Evolutionary conservation across 1,140 invertebrate genomes (phyloP).

Genomic region (Dinoponera quadriceps): DNA sequence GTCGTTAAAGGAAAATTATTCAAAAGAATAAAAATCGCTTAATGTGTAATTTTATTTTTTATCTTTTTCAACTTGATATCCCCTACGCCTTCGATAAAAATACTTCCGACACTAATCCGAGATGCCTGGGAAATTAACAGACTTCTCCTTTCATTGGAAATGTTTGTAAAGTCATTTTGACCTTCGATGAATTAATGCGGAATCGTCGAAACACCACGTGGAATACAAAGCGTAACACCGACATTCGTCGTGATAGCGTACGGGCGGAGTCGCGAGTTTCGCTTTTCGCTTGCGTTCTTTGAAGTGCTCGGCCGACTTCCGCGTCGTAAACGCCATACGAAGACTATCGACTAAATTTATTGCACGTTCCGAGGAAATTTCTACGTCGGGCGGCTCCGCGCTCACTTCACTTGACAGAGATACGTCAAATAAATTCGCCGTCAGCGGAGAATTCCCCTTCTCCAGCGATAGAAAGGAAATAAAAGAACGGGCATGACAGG

Average conservation of each 20-base stretch:
- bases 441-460: background rate
- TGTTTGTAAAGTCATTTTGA: no score
- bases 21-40: no score
- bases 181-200: background rate
- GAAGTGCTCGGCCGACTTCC: conserved; percentile 35
- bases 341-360: conserved; percentile 49
- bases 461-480: background rate
- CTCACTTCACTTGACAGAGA: conserved; percentile 28
- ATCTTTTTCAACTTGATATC: no score
- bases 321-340: conserved; percentile 50
- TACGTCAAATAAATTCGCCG: conserved; percentile 9
- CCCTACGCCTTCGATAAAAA: no score
- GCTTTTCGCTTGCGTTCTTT: conserved; percentile 46
- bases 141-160: no score
- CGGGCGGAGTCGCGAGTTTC: conserved; percentile 34
- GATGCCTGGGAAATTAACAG: no score
- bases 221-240: conserved; percentile 30
- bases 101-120: no score
- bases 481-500: background rate
- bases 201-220: conserved; percentile 13
- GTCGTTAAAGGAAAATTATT: background rate
- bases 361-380: conserved; percentile 45
- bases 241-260: conserved; percentile 43
- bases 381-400: conserved; percentile 3
- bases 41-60: no score